These are phyloP conservation scores for Hydrozoanthus gracilis DNA, from an alignment of 92 coral and sea anemone species.

Conservation along the genomic window DNA sequence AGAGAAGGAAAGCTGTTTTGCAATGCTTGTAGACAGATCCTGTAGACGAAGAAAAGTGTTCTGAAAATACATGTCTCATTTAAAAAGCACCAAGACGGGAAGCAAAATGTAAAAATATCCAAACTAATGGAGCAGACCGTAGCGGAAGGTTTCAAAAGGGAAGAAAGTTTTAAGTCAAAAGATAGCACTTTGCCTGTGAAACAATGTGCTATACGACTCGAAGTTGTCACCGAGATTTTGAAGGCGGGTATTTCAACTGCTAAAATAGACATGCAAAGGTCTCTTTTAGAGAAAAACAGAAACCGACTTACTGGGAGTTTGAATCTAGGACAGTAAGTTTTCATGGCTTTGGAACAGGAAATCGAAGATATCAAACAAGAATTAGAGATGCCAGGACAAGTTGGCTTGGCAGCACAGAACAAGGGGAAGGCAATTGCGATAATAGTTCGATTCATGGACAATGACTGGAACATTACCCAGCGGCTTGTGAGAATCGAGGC, in stretches of 20 bases:
- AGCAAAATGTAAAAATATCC: conserved; percentile 38
- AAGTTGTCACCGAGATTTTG: conserved; percentile 47
- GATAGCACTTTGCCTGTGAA: conserved; percentile 52
- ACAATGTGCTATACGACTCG: background rate
- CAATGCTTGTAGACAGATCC: conserved; percentile 34
- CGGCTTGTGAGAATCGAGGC: background rate
- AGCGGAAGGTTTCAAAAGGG: conserved; percentile 45
- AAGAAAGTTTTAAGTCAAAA: conserved; percentile 47
- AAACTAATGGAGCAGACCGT: conserved; percentile 44
- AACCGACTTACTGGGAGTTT: conserved; percentile 48
- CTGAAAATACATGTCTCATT: conserved; percentile 56
- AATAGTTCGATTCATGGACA: background rate
- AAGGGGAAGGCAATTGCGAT: conserved; percentile 45
- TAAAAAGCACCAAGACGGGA: conserved; percentile 63
- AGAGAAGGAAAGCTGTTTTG: conserved; percentile 56
- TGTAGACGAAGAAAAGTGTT: background rate
- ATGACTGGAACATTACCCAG: no score
- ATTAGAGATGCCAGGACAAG: conserved; percentile 6
- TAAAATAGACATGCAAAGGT: conserved; percentile 53
- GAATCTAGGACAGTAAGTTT: conserved; percentile 49
- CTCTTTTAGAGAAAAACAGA: conserved; percentile 52
- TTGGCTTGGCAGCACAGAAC: conserved; percentile 30
- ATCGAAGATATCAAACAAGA: background rate
- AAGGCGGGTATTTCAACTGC: conserved; percentile 47
- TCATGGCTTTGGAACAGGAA: conserved; percentile 43